These are phyloP conservation scores for Centropristis striata DNA, from an alignment of 2,113 vertebrate genomes.

Conservation along the genomic window DNA sequence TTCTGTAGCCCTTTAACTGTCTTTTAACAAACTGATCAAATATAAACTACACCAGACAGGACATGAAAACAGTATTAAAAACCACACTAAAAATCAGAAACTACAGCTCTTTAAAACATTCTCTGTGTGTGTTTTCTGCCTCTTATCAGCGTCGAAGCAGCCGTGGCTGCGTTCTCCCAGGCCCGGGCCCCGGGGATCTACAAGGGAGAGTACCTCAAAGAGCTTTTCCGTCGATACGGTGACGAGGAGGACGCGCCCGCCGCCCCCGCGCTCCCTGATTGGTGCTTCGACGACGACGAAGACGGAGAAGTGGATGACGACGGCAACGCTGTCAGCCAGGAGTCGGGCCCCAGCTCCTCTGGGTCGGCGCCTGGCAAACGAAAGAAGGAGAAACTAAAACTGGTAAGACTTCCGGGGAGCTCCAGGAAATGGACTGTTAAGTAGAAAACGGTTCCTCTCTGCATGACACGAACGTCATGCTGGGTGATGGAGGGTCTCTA, in stretches of 20 bases:
- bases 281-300: slow-evolving; percentile 97
- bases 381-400: slow-evolving; percentile 94
- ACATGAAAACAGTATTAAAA: not conserved
- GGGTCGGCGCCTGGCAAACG: slow-evolving; percentile 89
- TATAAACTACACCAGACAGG: not conserved
- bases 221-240: slow-evolving; percentile 96
- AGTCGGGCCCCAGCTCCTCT: slow-evolving; percentile 95
- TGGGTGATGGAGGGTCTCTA: slow-evolving; percentile 8
- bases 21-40: not conserved
- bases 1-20: not conserved
- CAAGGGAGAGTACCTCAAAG: slow-evolving; percentile 98
- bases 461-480: slow-evolving; percentile 20
- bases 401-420: slow-evolving; percentile 86
- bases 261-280: slow-evolving; percentile 93
- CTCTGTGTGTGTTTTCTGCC: not conserved
- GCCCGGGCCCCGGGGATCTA: slow-evolving; percentile 98
- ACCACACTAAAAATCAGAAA: not conserved
- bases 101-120: not conserved
- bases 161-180: slow-evolving; percentile 93
- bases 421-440: slow-evolving; percentile 52
- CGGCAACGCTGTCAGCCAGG: slow-evolving; percentile 87
- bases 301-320: slow-evolving; percentile 89
- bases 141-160: slow-evolving; percentile 92
- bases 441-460: slow-evolving; percentile 32
- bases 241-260: slow-evolving; percentile 93